Base-by-base conservation (phyloP, 2,113 vertebrate genomes). In the Symphodus melops region DNA sequence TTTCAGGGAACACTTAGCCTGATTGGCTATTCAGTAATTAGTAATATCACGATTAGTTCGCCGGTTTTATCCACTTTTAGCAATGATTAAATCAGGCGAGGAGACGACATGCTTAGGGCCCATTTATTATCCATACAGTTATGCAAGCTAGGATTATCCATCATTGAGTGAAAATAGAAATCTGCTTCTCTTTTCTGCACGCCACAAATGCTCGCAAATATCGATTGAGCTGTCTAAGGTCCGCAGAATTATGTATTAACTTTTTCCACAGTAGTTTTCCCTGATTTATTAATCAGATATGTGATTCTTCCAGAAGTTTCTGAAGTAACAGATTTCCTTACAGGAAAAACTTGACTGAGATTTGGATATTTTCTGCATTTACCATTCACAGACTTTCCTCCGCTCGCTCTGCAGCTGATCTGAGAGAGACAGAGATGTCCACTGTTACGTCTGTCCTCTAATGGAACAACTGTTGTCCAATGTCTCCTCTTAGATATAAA, bases 21-120 rank as follows among this genome's bases (percentile, higher is more conserved):
- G 88, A 92, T 92, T 90, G 71, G 79, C 85, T 83, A 77, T 81
- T 90, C 74, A 75, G 69, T 85, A 90, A 92, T 89, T 88, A 91
- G 83, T 82, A 87, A 88, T 90, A 88, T 88, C 70, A 78, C 83
- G 90, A 89, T 91, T 84, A 86, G 89, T 88, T 87, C 69, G 55
- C 61, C 81, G n/a, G 83, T 90, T 90, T 88, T 83, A 77, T 89
- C 67, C 23, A 7, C 87, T 90, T 86, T 89, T 75, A 72, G 81
- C 85, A 82, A 83, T 92, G 86, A 89, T 93, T 87, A 81, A 77
- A 90, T 89, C 90, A 72, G 72, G 74, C 69, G 28, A 77, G 79
- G 59, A 75, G 56, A 68, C 87, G 64, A 72, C 80, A 56, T 28
- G 63, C 68, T 65, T 19, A 53, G 53, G 14, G 55, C 44, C 55